Evolutionary conservation across 1,140 invertebrate species (phyloP).

Genomic region (Eriosoma lanigerum): DNA sequence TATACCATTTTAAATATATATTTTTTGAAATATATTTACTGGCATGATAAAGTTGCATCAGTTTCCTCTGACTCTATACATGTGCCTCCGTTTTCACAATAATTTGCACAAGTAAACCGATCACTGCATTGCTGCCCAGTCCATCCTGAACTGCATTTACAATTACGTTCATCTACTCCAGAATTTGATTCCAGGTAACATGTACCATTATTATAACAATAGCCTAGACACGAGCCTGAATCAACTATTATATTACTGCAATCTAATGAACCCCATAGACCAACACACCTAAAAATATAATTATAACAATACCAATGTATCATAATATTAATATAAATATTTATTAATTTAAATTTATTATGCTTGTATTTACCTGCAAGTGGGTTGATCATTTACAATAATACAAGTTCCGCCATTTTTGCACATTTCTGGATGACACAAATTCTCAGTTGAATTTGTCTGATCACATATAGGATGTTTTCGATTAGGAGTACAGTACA

Average conservation of each 20-base stretch:
- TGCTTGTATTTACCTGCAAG: constrained; percentile 59
- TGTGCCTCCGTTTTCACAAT: constrained; percentile 64
- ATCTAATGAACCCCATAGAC: constrained; percentile 36
- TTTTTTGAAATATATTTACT: constrained; percentile 15
- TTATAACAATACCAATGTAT: no score
- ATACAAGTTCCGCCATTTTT: constrained; percentile 60
- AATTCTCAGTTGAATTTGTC: not conserved
- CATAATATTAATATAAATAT: not conserved
- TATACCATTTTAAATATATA: not conserved
- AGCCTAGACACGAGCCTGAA: constrained; percentile 34
- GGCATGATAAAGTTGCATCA: constrained; percentile 6
- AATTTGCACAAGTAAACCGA: constrained; percentile 61
- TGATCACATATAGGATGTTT: constrained; percentile 37
- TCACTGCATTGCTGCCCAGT: constrained; percentile 63
- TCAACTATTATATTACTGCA: constrained; percentile 42
- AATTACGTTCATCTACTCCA: constrained; percentile 48
- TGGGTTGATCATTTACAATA: constrained; percentile 55
- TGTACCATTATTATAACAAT: constrained; percentile 49
- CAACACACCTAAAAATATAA: constrained; percentile 40
- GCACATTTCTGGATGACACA: constrained; percentile 55
- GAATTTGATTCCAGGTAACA: constrained; percentile 43
- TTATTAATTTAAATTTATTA: no score
- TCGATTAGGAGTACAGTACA: constrained; percentile 11
- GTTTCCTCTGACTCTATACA: constrained; percentile 41
- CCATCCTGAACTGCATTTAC: constrained; percentile 60